Evolutionary conservation across 2,797 vertebrate species (phyloP), one percentile per base, ranked within the genome.

Genomic region (Helostoma temminkii): DNA sequence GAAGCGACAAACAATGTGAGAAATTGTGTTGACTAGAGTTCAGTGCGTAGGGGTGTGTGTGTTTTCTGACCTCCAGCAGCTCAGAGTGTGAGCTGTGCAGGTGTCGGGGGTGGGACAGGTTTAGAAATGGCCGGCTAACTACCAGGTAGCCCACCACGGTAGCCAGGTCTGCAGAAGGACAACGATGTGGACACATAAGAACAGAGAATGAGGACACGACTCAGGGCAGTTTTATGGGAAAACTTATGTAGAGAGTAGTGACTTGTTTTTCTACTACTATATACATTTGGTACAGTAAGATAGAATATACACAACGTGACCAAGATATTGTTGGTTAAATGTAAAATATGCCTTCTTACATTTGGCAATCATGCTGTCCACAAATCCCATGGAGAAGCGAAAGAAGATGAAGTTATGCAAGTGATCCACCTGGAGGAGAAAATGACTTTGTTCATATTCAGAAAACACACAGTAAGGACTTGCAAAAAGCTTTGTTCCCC

Each of bases 341-440:
- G 2, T n/a, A 54, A 21, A 25, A 41, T 8, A 14, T 11, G 43
- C 61, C 22, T 36, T 68, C 96, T 97, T 93, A 99, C 98, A 99
- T 93, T 99, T 99, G 84, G 98, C 97, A 81, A 99, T 94, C 57
- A 99, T 96, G 73, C 91, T 96, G 90, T 99, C 98, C 82, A 98
- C 90, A 88, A 98, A 98, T 21, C 98, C 98, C 97, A 98, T 99
- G 26, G 97, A 96, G 88, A 99, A 99, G n/a, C 97, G 96, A 83
- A 99, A 99, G 81, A 97, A 94, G 90, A 99, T 98, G 86, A 99
- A 99, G 78, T 95, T 96, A 88, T 99, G 97, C 63, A 99, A 89
- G 62, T 99, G 98, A 52, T 99, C 96, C 78, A 98, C 98, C 98
- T 99, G 88, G 30, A 76, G 45, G 21, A 74, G 18, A 59, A 69